Conservation (phyloP, 2,113 vertebrate genomes). For the Melanostigma gelatinosum region DNA sequence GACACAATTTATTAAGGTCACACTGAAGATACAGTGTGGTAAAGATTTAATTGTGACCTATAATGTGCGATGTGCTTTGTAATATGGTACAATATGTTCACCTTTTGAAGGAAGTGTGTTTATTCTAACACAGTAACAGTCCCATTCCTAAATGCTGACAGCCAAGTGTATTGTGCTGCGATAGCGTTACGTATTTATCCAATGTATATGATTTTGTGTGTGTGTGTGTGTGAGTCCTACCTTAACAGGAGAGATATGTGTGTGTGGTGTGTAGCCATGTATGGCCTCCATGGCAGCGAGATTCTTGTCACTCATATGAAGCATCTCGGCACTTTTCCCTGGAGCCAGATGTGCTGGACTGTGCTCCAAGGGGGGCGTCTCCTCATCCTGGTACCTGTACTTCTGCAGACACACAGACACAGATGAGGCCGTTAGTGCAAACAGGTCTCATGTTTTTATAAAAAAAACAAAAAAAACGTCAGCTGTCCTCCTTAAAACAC, state of each 20-base stretch:
- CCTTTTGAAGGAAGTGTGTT: neutral
- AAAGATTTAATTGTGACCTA: slow-evolving; percentile 4
- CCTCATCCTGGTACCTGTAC: slow-evolving; percentile 98
- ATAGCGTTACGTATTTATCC: slow-evolving; percentile 44
- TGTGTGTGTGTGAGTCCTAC: slow-evolving; percentile 60
- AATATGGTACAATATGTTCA: neutral
- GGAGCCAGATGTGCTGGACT: slow-evolving; percentile 92
- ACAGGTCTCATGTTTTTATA: slow-evolving; percentile 7
- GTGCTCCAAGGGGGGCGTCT: slow-evolving; percentile 92
- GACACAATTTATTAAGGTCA: neutral
- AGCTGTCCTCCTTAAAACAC: neutral
- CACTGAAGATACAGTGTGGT: slow-evolving; percentile 5
- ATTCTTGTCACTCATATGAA: slow-evolving; percentile 97
- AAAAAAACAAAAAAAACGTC: neutral
- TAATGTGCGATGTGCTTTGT: neutral
- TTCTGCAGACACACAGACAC: slow-evolving; percentile 83
- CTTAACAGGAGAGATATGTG: slow-evolving; percentile 98
- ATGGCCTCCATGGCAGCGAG: slow-evolving; percentile 95
- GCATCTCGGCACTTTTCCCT: slow-evolving; percentile 92
- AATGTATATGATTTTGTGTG: slow-evolving; percentile 6
- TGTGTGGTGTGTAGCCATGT: slow-evolving; percentile 94
- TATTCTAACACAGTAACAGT: slow-evolving; percentile 17
- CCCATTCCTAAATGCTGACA: slow-evolving; percentile 17
- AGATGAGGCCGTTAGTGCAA: slow-evolving; percentile 14
- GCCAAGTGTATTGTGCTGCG: slow-evolving; percentile 19